Evolutionary conservation across 2,113 vertebrate species (phyloP).

Genomic region (Microtus richardsoni): DNA sequence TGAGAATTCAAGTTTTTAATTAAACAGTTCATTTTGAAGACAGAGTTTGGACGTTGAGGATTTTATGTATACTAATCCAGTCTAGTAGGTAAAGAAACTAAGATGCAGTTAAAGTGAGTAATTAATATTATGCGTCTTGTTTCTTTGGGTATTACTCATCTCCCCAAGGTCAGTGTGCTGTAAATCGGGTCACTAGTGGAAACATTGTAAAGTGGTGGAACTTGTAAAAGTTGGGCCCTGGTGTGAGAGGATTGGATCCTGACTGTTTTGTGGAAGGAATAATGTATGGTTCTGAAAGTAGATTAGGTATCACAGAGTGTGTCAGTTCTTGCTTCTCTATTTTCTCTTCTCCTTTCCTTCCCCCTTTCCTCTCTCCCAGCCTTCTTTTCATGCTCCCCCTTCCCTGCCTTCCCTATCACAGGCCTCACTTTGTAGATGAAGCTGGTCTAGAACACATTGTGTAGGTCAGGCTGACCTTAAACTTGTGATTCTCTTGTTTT

Average conservation of each 20-base stretch:
- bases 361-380: not conserved
- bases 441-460: not conserved
- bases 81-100: constrained; percentile 29
- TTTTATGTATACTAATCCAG: constrained; percentile 50
- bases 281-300: not conserved
- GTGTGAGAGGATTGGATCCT: not conserved
- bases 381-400: not conserved
- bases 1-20: constrained; percentile 53
- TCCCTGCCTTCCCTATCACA: not conserved
- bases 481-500: not conserved
- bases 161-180: not conserved
- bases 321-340: not conserved
- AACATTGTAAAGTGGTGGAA: not conserved
- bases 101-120: constrained; percentile 21
- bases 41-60: constrained; percentile 38
- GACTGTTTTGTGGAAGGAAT: not conserved
- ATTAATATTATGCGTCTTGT: constrained; percentile 30
- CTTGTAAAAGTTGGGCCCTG: not conserved
- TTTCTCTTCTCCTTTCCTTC: not conserved
- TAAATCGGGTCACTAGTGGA: not conserved
- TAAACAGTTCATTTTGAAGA: constrained; percentile 37
- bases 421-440: not conserved
- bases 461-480: not conserved
- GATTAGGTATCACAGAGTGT: not conserved
- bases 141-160: not conserved